A percentile compares a stretch with the other conserved stretches of the same genome.
phyloP scores from a whole-genome alignment of 2,113 vertebrate genomes.

The Girardinichthys multiradiatus region DNA sequence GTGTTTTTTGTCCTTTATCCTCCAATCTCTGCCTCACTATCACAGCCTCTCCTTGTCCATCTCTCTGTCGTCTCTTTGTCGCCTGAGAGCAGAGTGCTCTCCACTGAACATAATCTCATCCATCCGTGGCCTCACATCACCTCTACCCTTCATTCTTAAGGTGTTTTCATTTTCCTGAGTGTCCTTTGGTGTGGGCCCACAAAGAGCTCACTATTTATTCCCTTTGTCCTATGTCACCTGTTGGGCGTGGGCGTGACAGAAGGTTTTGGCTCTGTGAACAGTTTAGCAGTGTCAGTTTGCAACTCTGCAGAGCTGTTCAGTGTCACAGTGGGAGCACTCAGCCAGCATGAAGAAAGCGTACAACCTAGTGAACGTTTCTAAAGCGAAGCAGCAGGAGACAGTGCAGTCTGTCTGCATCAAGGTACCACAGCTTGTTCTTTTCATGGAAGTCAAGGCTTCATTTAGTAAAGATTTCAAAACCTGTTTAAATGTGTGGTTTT shows the following conservation, averaged over 20 bases:
- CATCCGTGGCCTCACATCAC: slow-evolving; percentile 11
- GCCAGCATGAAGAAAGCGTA: slow-evolving; percentile 76
- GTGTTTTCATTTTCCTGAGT: slow-evolving; percentile 32
- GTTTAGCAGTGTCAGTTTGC: slow-evolving; percentile 10
- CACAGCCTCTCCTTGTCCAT: background rate
- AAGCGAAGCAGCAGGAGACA: slow-evolving; percentile 65
- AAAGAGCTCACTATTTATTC: slow-evolving; percentile 55
- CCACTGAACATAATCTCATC: slow-evolving; percentile 6
- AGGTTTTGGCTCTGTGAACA: slow-evolving; percentile 31
- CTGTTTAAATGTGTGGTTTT: background rate
- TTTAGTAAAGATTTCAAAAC: background rate
- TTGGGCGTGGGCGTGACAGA: slow-evolving; percentile 35
- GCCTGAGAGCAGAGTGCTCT: slow-evolving; percentile 23
- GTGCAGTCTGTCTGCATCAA: slow-evolving; percentile 73
- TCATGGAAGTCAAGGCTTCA: background rate
- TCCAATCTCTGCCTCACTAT: slow-evolving; percentile 9
- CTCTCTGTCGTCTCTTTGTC: background rate
- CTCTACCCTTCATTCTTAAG: background rate
- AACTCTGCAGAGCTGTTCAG: slow-evolving; percentile 14
- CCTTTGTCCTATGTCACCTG: slow-evolving; percentile 47
- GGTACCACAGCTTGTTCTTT: slow-evolving; percentile 54
- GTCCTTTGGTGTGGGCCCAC: slow-evolving; percentile 21
- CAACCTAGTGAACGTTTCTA: slow-evolving; percentile 63
- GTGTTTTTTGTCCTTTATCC: background rate
- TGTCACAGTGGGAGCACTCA: slow-evolving; percentile 21